Base-by-base conservation (phyloP, 2,888 invertebrate species). In the Hypomecis punctinalis region DNA sequence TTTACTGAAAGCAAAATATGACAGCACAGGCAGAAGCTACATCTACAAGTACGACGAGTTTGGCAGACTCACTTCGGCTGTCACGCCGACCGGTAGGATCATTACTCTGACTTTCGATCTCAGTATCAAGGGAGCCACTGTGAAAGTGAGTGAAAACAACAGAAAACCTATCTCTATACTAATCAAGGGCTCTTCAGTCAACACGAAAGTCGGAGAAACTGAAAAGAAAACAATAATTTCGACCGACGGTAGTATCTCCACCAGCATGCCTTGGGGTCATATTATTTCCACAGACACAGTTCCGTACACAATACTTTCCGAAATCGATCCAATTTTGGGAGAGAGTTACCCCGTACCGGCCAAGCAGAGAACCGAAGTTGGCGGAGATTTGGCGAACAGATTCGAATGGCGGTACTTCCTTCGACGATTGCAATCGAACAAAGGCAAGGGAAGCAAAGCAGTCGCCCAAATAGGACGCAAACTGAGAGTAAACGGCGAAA, bases 331-430 rank as follows among this genome's bases (percentile, higher is more conserved):
- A 0, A 94, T 98, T 2, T 85, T 98, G n/a, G 97, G 97, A 0
- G 98, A 98, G 86, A 97, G 97, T 77, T 98, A 97, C 80, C 98
- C 98, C 0, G 97, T 98, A 0, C 97, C 98, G 0, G 97, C 97
- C 0, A 97, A 98, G 80, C 98, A 98, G 83, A 95, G 96, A 65
- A 97, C 97, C 0, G 98, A 98, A 91, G 96, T 98, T 11, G 97
- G 97, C 35, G 97, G 98, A 0, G 98, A 98, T 80, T 86, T 98
- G 60, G 97, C 98, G 0, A 98, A 98, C 80, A 94, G 98, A 70
- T 97, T 99, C 78, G 99, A 99, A 89, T 99, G 99, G 99, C 94
- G 98, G 46, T 99, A 98, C 89, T 98, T 98, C 91, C 94, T 98
- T 64, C 93, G 98, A 54, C 95, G 97, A 68, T 94, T 96, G 42